Percentiles rank a stretch among this genome's conserved stretches.
Evolutionary conservation across 2,888 invertebrate genomes (phyloP).

Genomic region (Nyleta sp.): DNA sequence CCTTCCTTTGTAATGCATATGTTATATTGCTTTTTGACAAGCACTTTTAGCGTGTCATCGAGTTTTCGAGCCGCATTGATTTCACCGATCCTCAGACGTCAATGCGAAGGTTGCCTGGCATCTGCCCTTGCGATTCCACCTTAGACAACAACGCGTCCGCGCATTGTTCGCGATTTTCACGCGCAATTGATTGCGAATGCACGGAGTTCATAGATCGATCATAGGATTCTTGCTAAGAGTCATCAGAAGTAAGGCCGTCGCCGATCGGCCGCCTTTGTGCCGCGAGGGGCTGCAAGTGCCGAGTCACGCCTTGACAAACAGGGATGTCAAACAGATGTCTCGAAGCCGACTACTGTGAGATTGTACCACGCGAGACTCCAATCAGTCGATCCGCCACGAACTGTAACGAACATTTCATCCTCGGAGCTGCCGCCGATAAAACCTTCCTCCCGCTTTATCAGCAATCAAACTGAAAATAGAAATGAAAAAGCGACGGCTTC

Average conservation of each 20-base stretch:
- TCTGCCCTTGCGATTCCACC: constrained; percentile 67
- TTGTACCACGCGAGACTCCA: constrained; percentile 26
- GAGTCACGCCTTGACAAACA: constrained; percentile 83
- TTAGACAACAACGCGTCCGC: constrained; percentile 51
- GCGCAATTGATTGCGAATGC: constrained; percentile 79
- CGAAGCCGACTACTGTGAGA: constrained; percentile 53
- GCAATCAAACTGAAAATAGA: too few species aligned
- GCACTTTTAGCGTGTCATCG: constrained; percentile 23
- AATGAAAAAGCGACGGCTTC: too few species aligned
- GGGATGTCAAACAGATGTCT: constrained; percentile 83
- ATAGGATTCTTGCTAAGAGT: constrained; percentile 71
- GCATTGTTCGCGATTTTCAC: constrained; percentile 81
- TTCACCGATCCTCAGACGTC: constrained; percentile 39
- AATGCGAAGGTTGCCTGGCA: constrained; percentile 61
- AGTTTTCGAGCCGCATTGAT: constrained; percentile 30
- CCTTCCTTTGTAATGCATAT: too few species aligned
- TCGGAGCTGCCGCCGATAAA: neutral
- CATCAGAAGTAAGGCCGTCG: constrained; percentile 64
- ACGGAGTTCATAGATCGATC: constrained; percentile 79
- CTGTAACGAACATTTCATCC: constrained; percentile 23
- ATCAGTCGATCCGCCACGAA: constrained; percentile 18
- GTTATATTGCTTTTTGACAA: neutral
- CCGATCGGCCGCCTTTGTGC: constrained; percentile 72
- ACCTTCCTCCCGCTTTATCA: too few species aligned
- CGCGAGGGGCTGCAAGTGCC: constrained; percentile 78